phyloP scores from a whole-genome alignment of 2,113 vertebrate species.

The Toxostoma redivivum region DNA sequence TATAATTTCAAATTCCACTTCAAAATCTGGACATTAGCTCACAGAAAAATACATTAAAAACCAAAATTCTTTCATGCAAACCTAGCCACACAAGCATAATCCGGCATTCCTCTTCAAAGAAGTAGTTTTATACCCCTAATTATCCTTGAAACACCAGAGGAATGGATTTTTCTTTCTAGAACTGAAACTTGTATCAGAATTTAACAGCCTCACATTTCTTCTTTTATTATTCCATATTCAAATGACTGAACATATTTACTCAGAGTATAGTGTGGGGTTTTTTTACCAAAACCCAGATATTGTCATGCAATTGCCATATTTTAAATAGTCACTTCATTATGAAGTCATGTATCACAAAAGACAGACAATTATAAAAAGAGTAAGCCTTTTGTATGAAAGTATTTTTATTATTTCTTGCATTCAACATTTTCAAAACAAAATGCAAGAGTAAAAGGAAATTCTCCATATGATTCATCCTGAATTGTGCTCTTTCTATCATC shows the following conservation, averaged over 20 bases:
- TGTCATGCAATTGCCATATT: neutral
- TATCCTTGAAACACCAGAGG: neutral
- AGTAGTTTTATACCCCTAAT: neutral
- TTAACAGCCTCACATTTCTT: neutral
- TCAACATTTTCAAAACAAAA: neutral
- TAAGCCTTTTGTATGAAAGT: neutral
- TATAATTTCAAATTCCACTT: conserved; percentile 43
- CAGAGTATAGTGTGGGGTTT: neutral
- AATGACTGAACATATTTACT: neutral
- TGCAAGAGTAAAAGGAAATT: neutral
- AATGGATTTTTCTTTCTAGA: conserved; percentile 1
- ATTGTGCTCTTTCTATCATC: neutral
- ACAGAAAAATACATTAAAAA: neutral
- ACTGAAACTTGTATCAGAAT: neutral
- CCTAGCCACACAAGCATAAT: neutral
- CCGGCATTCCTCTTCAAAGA: neutral
- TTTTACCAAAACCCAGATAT: neutral
- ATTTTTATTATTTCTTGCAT: neutral
- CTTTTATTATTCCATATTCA: neutral
- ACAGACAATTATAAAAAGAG: neutral
- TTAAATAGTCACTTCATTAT: neutral
- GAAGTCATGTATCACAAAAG: neutral
- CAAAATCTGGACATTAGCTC: conserved; percentile 18
- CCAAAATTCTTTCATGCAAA: neutral
- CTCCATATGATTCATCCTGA: neutral